Base-by-base conservation (phyloP, 2,113 vertebrate genomes). In the Cyprinus carpio region DNA sequence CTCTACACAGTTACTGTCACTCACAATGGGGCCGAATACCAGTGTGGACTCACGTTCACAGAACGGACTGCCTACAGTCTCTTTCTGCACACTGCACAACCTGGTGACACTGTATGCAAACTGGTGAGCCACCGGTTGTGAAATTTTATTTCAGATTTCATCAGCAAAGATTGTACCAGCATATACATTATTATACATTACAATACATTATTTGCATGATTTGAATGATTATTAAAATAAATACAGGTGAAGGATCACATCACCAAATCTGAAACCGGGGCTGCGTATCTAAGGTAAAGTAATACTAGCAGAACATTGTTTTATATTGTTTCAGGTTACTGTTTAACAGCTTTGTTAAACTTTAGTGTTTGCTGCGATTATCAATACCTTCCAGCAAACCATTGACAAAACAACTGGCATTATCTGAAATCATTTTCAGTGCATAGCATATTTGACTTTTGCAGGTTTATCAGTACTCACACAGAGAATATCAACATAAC, bases 401-500 rank as follows among this genome's bases (percentile, higher is more conserved):
- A 74, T 60, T 51, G 43, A 82, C 67, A 56, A 56, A 83, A 56
- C 64, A 34, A 31, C 62, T 29, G 37, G 2, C 18, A 34, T 37
- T 15, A 12, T 34, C 23, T 40, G 18, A 79, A n/a, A 40, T 76
- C 4, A 5, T 20, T 49, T 43, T 13, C 6, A 18, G 34, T 46
- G n/a, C 29, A 1, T 13, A 25, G 3, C 3, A 72, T 72, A 40
- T 62, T 23, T 23, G 3, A 37, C 43, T 56, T 4, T 74, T 90
- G 37, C 94, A 99, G 98, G 90, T 98, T 99, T 88, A 84, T 98
- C 84, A 99, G 97, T 89, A 94, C 95, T 18, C 91, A 91, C 83
- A 86, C 79, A 6, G 91, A 94, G 81, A 85, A 91, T 18, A 65
- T 96, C n/a, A 96, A 91, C 84, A 54, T 98, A 51, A 95, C 92